Evolutionary conservation across 2,888 invertebrate genomes (phyloP), one percentile per base, ranked within the genome.

Genomic region (Sinohyriopsis cumingii): DNA sequence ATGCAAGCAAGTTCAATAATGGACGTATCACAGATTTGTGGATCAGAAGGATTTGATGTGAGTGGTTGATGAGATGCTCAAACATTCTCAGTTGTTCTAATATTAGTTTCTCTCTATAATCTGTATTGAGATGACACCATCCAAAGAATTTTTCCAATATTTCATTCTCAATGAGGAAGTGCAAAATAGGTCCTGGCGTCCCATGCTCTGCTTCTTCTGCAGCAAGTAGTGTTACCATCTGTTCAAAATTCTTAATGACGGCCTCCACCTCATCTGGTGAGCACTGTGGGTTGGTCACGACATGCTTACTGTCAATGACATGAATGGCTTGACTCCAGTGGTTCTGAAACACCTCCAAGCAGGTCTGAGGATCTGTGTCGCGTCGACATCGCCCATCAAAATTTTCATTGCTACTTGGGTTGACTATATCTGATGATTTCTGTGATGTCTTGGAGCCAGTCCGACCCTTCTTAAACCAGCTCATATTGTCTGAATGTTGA

Each of bases 201-300:
- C 89, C 89, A 61, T 86, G 86, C 57, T 86, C 86, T 55, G 81
- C 80, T 22, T 83, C 84, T 63, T 86, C 92, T 88, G 97, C 97
- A 24, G 95, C 91, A 67, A 97, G 91, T 25, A 98, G 91, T 0
- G 95, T 95, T 3, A 95, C 93, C 93, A 98, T 94, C 90, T 97
- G 96, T 88, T 96, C 96, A 84, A 98, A 91, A 87, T 97, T 96
- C 88, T 96, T 96, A 24, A 96, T 95, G 64, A 98, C 96, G 33
- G 95, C 95, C 59, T 96, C 92, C 1, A 97, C 95, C 90, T 97
- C 97, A 89, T 97, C 97, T 18, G 66, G 72, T 12, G 77, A 71
- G 25, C 71, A 71, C 5, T 24, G 55, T 15, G 57, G 60, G 45
- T 72, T 71, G 12, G 76, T 71, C 64, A 73, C 77, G 53, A 63